Evolutionary conservation across 1,140 invertebrate species (phyloP), one percentile per base, ranked within the genome.

Genomic region (Grapholita molesta): DNA sequence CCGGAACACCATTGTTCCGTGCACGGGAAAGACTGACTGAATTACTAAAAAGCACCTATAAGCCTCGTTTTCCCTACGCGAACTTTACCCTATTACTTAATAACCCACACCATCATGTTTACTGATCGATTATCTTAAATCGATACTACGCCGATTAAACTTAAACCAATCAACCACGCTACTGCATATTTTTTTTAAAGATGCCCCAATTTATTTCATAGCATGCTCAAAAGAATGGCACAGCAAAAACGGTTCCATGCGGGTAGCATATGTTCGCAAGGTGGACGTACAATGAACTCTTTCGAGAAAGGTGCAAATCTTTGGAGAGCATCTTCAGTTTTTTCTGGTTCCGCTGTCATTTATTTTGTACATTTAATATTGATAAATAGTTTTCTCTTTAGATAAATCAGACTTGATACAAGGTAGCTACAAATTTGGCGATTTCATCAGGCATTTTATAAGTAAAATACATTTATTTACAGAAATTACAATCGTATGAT

Each of bases 151-250:
- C 42, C 42, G 42, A 48, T 48, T 48, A 48, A 48, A 48, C 18
- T 48, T 48, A 48, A 9, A 48, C 42, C 18, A 7, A 48, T 48
- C 42, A 48, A 21, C 21, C 42, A 48, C 42, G 42, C 42, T 48
- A 21, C 42, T 48, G 42, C 24, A 15, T 61, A 15, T 28, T 61
- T 61, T 61, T 28, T 55, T 23, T 5, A 25, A 12, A 55, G 9
- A 61, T 61, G 55, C 24, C 55, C 55, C 55, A 61, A 61, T 61
- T 61, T 57, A 23, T 57, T 61, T 61, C 53, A 55, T 55, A 55
- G 55, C 55, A 55, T 25, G 53, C 25, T 55, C 55, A 28, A 61
- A 28, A 61, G 24, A 61, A 61, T 61, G 28, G 55, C 55, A 28
- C 4, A 32, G 55, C 55, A 61, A 61, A 61, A 61, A 30, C 24